A percentile compares a stretch with the other conserved stretches of the same genome.
phyloP scores from a whole-genome alignment of 2,888 invertebrate species.

The Tortricodes alternella region DNA sequence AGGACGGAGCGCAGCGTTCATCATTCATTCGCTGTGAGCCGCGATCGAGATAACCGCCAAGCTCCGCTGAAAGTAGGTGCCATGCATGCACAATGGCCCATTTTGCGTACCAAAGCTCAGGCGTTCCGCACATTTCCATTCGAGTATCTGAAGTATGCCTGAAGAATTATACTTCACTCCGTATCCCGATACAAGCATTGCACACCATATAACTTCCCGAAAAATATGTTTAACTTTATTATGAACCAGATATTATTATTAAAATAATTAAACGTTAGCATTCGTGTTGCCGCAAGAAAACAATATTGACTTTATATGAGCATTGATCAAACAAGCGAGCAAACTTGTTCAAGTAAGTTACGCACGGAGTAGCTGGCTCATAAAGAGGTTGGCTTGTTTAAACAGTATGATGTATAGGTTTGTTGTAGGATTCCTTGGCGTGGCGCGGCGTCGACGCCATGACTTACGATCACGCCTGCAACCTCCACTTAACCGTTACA shows the following conservation, averaged over 20 bases:
- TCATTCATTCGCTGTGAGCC: constrained; percentile 25
- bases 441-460: constrained; percentile 54
- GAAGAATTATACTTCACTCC: constrained; percentile 19
- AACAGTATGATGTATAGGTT: constrained; percentile 58
- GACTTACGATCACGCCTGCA: constrained; percentile 64
- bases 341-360: constrained; percentile 29
- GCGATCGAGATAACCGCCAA: constrained; percentile 28
- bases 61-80: constrained; percentile 20
- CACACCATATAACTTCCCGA: not conserved
- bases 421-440: constrained; percentile 48
- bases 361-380: constrained; percentile 31
- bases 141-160: constrained; percentile 19
- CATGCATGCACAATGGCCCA: constrained; percentile 23
- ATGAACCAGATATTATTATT: not conserved
- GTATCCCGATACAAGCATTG: constrained; percentile 3
- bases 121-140: constrained; percentile 15
- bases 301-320: constrained; percentile 30
- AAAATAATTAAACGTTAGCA: constrained; percentile 7
- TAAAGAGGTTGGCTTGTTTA: constrained; percentile 50
- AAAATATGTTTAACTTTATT: not conserved
- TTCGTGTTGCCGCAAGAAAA: constrained; percentile 11
- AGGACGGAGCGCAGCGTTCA: constrained; percentile 8
- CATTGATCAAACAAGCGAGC: constrained; percentile 37
- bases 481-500: constrained; percentile 68
- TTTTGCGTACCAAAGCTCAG: constrained; percentile 19